phyloP scores from a whole-genome alignment of 2,797 vertebrate genomes.

The Sphenopsis melanotis region DNA sequence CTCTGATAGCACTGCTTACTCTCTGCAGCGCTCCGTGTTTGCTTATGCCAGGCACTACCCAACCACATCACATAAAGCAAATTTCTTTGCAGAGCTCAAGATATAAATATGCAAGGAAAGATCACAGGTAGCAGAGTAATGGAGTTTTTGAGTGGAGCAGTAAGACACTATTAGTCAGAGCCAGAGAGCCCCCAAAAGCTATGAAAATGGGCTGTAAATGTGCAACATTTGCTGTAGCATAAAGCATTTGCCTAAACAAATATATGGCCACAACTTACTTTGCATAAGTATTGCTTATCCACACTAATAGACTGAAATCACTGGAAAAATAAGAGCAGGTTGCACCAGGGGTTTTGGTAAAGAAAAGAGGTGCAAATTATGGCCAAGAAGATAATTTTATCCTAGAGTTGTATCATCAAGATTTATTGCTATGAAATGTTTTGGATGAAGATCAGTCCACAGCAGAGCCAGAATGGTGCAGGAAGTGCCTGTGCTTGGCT shows the following conservation, averaged over 20 bases:
- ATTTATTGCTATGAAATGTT: neutral
- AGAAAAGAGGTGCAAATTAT: neutral
- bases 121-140: slow-evolving; percentile 18
- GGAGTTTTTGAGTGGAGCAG: neutral
- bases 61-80: neutral
- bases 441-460: neutral
- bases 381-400: neutral
- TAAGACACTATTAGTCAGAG: neutral
- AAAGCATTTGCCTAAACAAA: neutral
- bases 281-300: neutral
- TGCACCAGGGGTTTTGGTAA: neutral
- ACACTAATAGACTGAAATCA: neutral
- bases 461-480: neutral
- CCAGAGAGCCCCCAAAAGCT: neutral
- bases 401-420: neutral
- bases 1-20: neutral
- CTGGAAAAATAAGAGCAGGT: neutral
- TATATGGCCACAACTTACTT: neutral
- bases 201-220: neutral
- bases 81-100: neutral
- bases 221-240: neutral
- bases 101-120: slow-evolving; percentile 18
- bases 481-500: neutral
- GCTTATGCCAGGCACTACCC: neutral
- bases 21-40: neutral